Conservation (phyloP, 2,113 vertebrate species). For the Tauraco erythrolophus region DNA sequence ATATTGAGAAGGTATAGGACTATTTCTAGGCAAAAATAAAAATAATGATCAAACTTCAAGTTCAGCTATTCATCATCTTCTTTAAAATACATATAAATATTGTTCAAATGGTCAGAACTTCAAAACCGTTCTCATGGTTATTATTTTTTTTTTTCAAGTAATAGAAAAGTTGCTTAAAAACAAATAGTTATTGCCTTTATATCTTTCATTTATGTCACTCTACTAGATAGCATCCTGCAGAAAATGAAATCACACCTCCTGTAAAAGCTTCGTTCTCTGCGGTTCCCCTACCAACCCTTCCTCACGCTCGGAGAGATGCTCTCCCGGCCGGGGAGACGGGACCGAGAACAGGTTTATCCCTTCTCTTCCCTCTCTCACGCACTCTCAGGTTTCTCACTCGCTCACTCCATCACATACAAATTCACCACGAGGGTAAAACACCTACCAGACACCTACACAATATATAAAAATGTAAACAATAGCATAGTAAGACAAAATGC, state of each 20-base stretch:
- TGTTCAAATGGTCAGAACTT: slow-evolving; percentile 58
- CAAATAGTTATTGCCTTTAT: slow-evolving; percentile 70
- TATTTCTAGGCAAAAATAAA: slow-evolving; percentile 32
- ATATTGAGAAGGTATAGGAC: not conserved
- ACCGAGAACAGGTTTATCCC: not conserved
- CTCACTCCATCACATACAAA: not conserved
- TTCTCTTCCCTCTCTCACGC: not conserved
- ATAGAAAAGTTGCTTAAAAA: slow-evolving; percentile 71
- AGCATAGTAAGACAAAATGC: slow-evolving; percentile 20
- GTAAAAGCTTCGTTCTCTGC: not conserved
- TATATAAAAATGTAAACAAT: slow-evolving; percentile 46
- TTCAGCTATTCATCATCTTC: slow-evolving; percentile 19
- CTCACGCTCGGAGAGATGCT: not conserved
- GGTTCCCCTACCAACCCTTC: not conserved
- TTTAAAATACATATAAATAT: slow-evolving; percentile 66
- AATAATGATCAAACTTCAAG: slow-evolving; percentile 7
- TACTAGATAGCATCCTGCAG: slow-evolving; percentile 46
- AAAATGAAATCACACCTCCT: slow-evolving; percentile 4
- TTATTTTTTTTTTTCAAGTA: slow-evolving; percentile 65
- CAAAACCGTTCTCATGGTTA: slow-evolving; percentile 37
- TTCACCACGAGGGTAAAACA: not conserved
- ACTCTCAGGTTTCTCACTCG: not conserved
- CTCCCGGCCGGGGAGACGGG: rapidly evolving
- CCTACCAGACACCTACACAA: not conserved
- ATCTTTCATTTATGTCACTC: slow-evolving; percentile 59